Conservation (phyloP, 92 coral and sea anemone genomes). For the Diadumene lineata region DNA sequence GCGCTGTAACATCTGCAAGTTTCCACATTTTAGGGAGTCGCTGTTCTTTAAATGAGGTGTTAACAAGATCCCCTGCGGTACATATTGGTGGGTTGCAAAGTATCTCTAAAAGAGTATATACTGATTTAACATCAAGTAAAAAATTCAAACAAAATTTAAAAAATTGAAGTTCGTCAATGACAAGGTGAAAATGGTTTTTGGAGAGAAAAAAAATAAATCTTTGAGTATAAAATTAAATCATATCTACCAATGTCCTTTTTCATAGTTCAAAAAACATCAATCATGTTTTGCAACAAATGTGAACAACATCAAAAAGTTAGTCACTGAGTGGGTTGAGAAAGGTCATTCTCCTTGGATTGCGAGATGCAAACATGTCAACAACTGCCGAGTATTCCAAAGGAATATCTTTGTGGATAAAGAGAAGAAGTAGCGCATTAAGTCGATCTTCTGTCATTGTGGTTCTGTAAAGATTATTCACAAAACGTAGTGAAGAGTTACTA, state of each 20-base stretch:
- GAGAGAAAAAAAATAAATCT: neutral
- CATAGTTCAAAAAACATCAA: neutral
- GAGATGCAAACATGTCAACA: constrained; percentile 5
- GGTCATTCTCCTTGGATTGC: constrained; percentile 7
- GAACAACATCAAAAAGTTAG: neutral
- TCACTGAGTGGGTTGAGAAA: constrained; percentile 12
- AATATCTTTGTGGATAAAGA: constrained; percentile 36
- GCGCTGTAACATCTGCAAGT: no score
- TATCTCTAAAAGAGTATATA: no score
- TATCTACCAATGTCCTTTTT: constrained; percentile 1
- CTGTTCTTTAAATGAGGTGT: no score
- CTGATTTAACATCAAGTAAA: neutral
- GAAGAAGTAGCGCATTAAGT: constrained; percentile 21
- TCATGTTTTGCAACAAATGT: constrained; percentile 1
- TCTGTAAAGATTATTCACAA: constrained; percentile 30
- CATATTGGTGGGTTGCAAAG: no score
- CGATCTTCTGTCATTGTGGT: constrained; percentile 44
- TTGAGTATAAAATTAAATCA: neutral
- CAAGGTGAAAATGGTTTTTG: neutral
- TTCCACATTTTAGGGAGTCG: no score
- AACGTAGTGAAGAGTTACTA: constrained; percentile 49
- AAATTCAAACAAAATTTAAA: no score
- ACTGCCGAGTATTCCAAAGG: constrained; percentile 30
- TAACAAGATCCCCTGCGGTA: neutral
- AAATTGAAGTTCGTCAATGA: neutral